Evolutionary conservation across 2,888 invertebrate species (phyloP).

Genomic region (Heliothis peltigera): DNA sequence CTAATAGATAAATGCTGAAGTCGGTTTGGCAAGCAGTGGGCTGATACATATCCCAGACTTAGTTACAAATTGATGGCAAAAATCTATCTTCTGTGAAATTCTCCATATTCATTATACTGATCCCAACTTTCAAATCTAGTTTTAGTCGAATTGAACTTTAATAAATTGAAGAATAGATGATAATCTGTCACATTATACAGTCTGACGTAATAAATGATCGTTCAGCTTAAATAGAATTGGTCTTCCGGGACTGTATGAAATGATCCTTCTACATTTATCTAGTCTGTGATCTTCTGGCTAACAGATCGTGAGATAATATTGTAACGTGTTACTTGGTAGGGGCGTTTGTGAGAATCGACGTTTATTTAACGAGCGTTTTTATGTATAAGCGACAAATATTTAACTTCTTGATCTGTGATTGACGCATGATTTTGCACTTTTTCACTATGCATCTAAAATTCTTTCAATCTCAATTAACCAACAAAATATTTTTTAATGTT

Average conservation of each 20-base stretch:
- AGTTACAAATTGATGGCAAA: background rate
- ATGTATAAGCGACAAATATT: slow-evolving; percentile 21
- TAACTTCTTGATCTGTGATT: slow-evolving; percentile 19
- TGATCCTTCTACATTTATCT: slow-evolving; percentile 22
- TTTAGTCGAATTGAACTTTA: too few relatives aligned
- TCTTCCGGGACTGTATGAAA: background rate
- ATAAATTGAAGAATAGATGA: too few relatives aligned
- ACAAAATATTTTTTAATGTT: background rate
- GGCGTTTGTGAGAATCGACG: slow-evolving; percentile 41
- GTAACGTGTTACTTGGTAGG: slow-evolving; percentile 28
- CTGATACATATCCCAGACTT: background rate
- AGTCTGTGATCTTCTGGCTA: slow-evolving; percentile 11
- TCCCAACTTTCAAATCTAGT: too few relatives aligned
- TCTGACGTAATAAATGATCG: too few relatives aligned
- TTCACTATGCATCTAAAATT: too few relatives aligned
- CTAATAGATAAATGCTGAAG: background rate
- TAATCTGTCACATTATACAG: too few relatives aligned
- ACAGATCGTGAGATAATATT: slow-evolving; percentile 41
- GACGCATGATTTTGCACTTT: background rate
- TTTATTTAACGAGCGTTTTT: slow-evolving; percentile 22
- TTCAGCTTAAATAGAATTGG: background rate
- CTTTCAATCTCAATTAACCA: too few relatives aligned
- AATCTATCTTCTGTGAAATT: background rate
- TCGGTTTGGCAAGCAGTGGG: background rate
- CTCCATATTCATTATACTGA: too few relatives aligned